Conservation (phyloP, 92 coral and sea anemone species). For the Bergia sp. region DNA sequence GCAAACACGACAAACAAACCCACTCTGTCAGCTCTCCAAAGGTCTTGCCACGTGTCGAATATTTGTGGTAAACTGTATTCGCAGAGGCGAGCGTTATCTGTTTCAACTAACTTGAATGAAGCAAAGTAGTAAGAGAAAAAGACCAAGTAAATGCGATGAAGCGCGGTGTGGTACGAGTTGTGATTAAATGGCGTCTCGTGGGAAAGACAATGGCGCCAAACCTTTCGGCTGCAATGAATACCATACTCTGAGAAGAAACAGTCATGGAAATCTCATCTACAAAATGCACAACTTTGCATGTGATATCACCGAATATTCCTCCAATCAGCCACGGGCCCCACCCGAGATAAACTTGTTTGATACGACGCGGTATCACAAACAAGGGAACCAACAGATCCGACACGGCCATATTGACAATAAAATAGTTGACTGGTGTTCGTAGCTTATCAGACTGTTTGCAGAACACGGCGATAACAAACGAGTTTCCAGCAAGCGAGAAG, state of each 20-base stretch:
- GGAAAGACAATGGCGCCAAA: not conserved
- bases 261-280: not conserved
- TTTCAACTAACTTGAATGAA: not conserved
- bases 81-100: not conserved
- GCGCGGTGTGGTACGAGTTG: not conserved
- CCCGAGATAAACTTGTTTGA: not conserved
- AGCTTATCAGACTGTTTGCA: not conserved
- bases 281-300: constrained; percentile 1
- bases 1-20: not conserved
- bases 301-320: not conserved
- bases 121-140: not conserved
- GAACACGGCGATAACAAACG: not conserved
- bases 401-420: not conserved
- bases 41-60: not conserved
- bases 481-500: not conserved
- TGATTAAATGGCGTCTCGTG: not conserved
- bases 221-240: not conserved
- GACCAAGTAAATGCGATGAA: not conserved
- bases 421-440: not conserved
- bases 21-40: not conserved
- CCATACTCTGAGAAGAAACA: not conserved
- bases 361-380: not conserved
- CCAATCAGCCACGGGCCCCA: not conserved
- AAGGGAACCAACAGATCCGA: not conserved
- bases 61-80: not conserved